Percentiles rank a stretch among this genome's conserved stretches.
Evolutionary conservation across 2,113 vertebrate species (phyloP).

Genomic region (Saccopteryx bilineata): DNA sequence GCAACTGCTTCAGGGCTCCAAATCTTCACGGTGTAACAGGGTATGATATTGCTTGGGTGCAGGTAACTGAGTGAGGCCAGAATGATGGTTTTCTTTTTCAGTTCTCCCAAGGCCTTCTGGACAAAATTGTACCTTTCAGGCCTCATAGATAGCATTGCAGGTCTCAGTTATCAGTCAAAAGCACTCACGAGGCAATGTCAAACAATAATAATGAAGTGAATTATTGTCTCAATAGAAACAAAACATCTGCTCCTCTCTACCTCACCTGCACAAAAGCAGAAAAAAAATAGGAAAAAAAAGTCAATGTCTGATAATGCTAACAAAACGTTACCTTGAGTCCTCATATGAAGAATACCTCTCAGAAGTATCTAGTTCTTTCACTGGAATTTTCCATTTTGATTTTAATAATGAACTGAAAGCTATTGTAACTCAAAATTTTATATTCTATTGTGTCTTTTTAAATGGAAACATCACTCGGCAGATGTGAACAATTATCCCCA

Average conservation of each 20-base stretch:
- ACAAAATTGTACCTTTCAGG: background rate
- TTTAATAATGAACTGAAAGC: conserved; percentile 51
- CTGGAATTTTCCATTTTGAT: conserved; percentile 55
- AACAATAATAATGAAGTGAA: background rate
- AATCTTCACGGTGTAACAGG: background rate
- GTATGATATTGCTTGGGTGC: background rate
- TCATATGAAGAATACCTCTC: background rate
- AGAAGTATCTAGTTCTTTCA: background rate
- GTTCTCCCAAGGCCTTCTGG: background rate
- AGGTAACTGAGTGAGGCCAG: background rate
- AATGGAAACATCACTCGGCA: conserved; percentile 47
- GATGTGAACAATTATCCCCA: conserved; percentile 70
- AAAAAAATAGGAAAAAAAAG: background rate
- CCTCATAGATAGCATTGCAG: background rate
- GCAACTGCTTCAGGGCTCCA: background rate
- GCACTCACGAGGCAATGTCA: background rate
- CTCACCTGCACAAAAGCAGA: background rate
- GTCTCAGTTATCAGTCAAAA: background rate
- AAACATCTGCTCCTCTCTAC: background rate
- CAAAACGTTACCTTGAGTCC: background rate
- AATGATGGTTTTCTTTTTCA: background rate
- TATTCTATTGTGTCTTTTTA: conserved; percentile 52
- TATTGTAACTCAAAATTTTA: conserved; percentile 48
- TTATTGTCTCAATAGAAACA: background rate
- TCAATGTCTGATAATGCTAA: background rate